Evolutionary conservation across 2,797 vertebrate genomes (phyloP), one percentile per base, ranked within the genome.

Genomic region (Nasua narica): DNA sequence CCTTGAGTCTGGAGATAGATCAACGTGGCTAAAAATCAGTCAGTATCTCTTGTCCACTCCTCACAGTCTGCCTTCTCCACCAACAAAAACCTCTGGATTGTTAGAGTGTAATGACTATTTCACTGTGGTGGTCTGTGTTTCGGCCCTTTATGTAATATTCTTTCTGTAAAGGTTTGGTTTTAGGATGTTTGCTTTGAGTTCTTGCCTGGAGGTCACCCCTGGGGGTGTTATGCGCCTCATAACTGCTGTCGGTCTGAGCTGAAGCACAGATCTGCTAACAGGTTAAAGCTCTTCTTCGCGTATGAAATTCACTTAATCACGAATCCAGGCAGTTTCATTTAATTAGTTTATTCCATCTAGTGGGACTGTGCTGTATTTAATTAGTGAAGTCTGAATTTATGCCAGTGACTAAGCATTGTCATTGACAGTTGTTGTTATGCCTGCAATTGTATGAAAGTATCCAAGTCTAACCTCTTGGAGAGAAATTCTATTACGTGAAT

Each of bases 361-460:
- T 84, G 76, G 21, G 69, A 87, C 67, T n/a, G 35, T 83, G 79
- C 60, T 84, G 35, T 62, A 52, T 94, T 91, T 94, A 84, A 95
- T 93, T 91, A 87, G 56, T 32, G 6, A 62, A 52, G 60, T 35
- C 62, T 88, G 87, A 96, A 46, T 72, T 72, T 85, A 65, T 94
- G 70, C 65, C 88, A 65, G 76, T 70, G 79, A 95, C 79, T 81
- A 77, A 85, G 54, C 77, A 29, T 77, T 82, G 37, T 92, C 81
- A 94, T 95, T 58, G 54, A 5, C n/a, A 60, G 62, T 69, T 35
- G 62, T 69, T 35, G 32, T 58, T 69, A 48, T 60, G 60, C 70
- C 37, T 88, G 52, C 52, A 72, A 3, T 96, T 95, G 40, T 37
- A 23, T 91, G 67, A 83, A 72, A 87, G 76, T 19, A 87, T 62